Percentiles rank a stretch among this genome's conserved stretches.
Conservation (phyloP, 2,888 invertebrate genomes). For the Torymus auratus region DNA sequence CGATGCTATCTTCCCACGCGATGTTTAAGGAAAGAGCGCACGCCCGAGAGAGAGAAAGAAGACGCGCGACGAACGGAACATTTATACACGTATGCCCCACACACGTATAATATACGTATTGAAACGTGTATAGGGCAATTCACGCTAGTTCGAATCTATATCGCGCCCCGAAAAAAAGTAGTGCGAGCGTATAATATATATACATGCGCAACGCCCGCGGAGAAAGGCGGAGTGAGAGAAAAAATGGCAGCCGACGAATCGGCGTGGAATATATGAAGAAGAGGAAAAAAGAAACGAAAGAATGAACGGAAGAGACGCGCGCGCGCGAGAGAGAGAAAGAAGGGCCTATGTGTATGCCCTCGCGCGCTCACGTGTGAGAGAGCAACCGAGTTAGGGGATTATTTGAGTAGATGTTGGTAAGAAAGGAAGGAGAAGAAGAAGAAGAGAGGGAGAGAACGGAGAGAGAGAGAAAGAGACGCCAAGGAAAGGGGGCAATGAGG, state of each 20-base stretch:
- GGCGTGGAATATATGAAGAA: background rate
- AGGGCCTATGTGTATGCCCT: background rate
- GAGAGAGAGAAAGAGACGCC: slow-evolving; percentile 13
- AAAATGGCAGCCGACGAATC: slow-evolving; percentile 2
- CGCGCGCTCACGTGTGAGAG: slow-evolving; percentile 39
- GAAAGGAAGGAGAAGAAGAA: slow-evolving; percentile 48
- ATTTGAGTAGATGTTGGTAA: slow-evolving; percentile 60
- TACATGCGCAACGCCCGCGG: too few relatives aligned
- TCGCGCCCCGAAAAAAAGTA: too few relatives aligned
- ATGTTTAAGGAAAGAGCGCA: slow-evolving; percentile 60
- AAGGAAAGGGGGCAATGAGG: slow-evolving; percentile 48
- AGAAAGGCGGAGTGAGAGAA: too few relatives aligned
- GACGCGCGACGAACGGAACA: slow-evolving; percentile 31
- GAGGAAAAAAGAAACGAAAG: background rate
- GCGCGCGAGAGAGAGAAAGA: background rate
- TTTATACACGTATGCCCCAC: background rate
- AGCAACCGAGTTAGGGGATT: slow-evolving; percentile 59
- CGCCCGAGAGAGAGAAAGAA: background rate
- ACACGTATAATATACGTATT: slow-evolving; percentile 6
- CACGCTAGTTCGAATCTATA: too few relatives aligned
- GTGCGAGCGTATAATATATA: too few relatives aligned
- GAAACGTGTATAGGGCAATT: background rate
- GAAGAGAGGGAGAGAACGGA: slow-evolving; percentile 41
- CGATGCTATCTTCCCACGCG: slow-evolving; percentile 68
- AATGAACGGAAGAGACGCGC: background rate